Conservation (phyloP, 1,140 invertebrate species). For the Daktulosphaira vitifoliae region DNA sequence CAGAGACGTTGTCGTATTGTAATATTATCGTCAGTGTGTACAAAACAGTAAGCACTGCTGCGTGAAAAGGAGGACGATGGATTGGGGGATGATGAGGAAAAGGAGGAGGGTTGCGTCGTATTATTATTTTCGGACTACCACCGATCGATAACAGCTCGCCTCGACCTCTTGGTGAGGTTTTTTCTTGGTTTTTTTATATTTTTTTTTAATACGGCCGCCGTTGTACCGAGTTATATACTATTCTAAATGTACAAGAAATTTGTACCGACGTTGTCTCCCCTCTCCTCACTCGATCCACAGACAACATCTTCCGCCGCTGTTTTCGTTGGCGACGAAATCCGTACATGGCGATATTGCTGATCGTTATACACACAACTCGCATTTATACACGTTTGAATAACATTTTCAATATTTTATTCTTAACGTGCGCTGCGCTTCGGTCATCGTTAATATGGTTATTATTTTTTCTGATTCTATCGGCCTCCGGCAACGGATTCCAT, state of each 20-base stretch:
- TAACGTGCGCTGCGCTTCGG: too few species aligned
- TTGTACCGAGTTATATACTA: neutral
- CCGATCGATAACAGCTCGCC: conserved; percentile 30
- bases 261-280: neutral
- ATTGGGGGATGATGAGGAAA: neutral
- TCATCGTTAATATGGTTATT: neutral
- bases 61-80: neutral
- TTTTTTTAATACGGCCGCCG: neutral
- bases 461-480: conserved; percentile 11
- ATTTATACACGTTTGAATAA: neutral
- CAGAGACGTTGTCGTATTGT: neutral
- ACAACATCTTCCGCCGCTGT: too few species aligned
- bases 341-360: conserved; percentile 20
- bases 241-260: neutral
- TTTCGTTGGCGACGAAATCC: conserved; percentile 10
- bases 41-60: neutral
- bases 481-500: conserved; percentile 30
- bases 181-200: neutral
- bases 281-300: too few species aligned
- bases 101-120: conserved; percentile 24
- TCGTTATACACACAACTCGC: neutral
- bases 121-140: conserved; percentile 30
- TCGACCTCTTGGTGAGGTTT: conserved; percentile 13
- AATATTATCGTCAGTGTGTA: neutral
- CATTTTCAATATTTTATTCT: too few species aligned